These are phyloP conservation scores for Cactoblastis cactorum DNA, from an alignment of 2,888 invertebrate species.

Conservation along the genomic window DNA sequence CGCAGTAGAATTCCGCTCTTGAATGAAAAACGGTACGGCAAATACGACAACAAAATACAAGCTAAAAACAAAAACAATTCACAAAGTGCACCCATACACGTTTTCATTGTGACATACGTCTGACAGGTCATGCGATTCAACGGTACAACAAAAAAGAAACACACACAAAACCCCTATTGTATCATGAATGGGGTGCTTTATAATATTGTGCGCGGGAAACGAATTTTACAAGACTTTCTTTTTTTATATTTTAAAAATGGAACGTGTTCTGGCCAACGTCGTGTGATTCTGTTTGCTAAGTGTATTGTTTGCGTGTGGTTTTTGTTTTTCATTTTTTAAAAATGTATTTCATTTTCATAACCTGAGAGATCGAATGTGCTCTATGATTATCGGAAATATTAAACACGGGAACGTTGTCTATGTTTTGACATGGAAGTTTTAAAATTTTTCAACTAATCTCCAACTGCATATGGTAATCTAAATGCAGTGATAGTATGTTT, in stretches of 20 bases:
- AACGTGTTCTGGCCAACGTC: conserved; percentile 53
- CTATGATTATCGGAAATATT: background rate
- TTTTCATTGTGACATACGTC: conserved; percentile 56
- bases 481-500: conserved; percentile 6
- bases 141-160: conserved; percentile 43
- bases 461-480: conserved; percentile 4
- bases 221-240: conserved; percentile 71
- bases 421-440: background rate
- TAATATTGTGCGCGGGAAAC: conserved; percentile 61
- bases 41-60: conserved; percentile 19
- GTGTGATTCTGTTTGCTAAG: conserved; percentile 57
- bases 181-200: conserved; percentile 68
- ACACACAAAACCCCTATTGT: conserved; percentile 66
- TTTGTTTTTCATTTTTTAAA: conserved; percentile 55
- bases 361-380: conserved; percentile 11
- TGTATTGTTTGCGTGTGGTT: conserved; percentile 56
- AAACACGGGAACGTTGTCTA: background rate
- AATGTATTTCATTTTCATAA: conserved; percentile 39
- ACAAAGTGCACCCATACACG: conserved; percentile 65
- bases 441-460: conserved; percentile 2
- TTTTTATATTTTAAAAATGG: conserved; percentile 46
- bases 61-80: conserved; percentile 64
- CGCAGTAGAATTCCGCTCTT: conserved; percentile 35
- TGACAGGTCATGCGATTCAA: conserved; percentile 48
- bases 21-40: conserved; percentile 26